Conservation (phyloP, 2,113 vertebrate species). For the Epinephelus fuscoguttatus region DNA sequence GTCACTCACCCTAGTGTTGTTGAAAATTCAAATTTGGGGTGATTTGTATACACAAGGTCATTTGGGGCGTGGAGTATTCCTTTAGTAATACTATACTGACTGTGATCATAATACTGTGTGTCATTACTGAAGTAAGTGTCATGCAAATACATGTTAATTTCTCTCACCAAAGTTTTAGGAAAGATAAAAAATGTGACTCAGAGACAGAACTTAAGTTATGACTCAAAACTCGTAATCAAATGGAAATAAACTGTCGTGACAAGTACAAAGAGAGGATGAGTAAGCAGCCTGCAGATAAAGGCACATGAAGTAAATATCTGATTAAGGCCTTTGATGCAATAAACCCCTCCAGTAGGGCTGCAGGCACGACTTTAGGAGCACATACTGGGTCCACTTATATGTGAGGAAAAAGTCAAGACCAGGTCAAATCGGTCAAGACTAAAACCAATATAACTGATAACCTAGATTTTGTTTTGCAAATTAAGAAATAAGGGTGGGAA, state of each 20-base stretch:
- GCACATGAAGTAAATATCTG: slow-evolving; percentile 18
- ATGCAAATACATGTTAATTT: not conserved
- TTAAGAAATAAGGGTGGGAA: not conserved
- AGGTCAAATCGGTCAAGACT: not conserved
- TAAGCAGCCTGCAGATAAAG: too few species aligned
- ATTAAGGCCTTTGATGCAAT: slow-evolving; percentile 31
- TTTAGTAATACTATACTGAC: not conserved
- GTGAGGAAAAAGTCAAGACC: not conserved
- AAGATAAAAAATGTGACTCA: slow-evolving; percentile 4
- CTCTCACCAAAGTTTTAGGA: not conserved
- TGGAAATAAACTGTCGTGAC: slow-evolving; percentile 18
- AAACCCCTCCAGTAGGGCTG: slow-evolving; percentile 5
- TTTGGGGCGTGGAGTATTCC: too few species aligned
- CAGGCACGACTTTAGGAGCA: slow-evolving; percentile 17
- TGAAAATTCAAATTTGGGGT: too few species aligned
- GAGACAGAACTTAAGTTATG: not conserved
- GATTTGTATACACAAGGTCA: too few species aligned
- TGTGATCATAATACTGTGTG: not conserved
- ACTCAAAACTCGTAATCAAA: slow-evolving; percentile 25
- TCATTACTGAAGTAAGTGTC: not conserved
- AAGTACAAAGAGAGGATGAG: not conserved
- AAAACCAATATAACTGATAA: not conserved
- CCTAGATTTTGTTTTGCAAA: not conserved
- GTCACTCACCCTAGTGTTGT: too few species aligned
- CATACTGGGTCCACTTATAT: not conserved